These are phyloP conservation scores for Orthosia cruda DNA, from an alignment of 2,888 invertebrate species.

Conservation along the genomic window DNA sequence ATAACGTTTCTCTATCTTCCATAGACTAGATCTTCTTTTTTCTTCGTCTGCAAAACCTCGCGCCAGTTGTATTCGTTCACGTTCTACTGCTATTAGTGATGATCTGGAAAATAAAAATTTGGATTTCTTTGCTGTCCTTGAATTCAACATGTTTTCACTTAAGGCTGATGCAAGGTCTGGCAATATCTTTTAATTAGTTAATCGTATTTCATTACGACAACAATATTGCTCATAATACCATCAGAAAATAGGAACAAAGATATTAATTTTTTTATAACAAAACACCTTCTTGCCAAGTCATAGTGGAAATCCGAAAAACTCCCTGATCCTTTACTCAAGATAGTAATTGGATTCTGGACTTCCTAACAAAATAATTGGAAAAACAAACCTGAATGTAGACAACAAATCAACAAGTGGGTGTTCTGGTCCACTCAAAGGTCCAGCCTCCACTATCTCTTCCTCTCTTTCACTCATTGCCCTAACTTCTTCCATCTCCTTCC, in stretches of 20 bases:
- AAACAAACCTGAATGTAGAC: conserved; percentile 85
- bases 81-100: conserved; percentile 84
- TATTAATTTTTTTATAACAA: too few relatives aligned
- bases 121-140: neutral
- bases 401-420: conserved; percentile 87
- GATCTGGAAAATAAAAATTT: conserved; percentile 72
- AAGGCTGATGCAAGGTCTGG: neutral
- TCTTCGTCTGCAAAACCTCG: conserved; percentile 81
- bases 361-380: neutral
- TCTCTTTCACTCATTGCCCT: conserved; percentile 84
- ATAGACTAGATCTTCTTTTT: conserved; percentile 77
- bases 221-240: too few relatives aligned
- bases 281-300: neutral
- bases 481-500: conserved; percentile 82
- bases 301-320: neutral
- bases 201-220: too few relatives aligned
- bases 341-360: neutral
- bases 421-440: conserved; percentile 82
- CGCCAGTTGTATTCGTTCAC: conserved; percentile 78
- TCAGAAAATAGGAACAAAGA: too few relatives aligned
- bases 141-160: neutral
- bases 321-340: neutral
- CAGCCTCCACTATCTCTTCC: conserved; percentile 83
- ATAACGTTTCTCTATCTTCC: conserved; percentile 81
- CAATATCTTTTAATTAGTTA: neutral